Evolutionary conservation across 1,140 invertebrate species (phyloP).

Genomic region (Geopemphigus sp.): DNA sequence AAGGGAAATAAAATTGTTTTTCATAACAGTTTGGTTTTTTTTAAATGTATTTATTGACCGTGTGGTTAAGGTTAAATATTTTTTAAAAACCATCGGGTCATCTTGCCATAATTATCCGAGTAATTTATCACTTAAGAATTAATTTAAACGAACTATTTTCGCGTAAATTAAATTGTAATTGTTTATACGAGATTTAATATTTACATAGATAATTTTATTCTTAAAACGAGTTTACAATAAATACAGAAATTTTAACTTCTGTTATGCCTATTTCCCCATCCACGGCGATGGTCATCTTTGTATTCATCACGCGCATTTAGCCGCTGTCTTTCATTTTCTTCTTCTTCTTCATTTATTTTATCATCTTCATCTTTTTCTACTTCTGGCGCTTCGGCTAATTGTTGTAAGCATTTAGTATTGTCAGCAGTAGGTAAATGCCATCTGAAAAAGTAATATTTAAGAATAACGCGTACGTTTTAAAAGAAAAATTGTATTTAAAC

Average conservation of each 20-base stretch:
- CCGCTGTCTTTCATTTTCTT: constrained; percentile 73
- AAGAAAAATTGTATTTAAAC: constrained; percentile 53
- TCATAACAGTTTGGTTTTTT: too few species aligned
- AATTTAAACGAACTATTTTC: too few species aligned
- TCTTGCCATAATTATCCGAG: too few species aligned
- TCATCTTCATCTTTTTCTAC: constrained; percentile 61
- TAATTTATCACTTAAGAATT: too few species aligned
- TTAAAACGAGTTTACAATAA: neutral
- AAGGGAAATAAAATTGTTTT: too few species aligned
- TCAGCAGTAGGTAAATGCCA: constrained; percentile 55
- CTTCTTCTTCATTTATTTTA: constrained; percentile 62
- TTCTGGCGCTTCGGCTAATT: constrained; percentile 55
- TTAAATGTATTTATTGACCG: too few species aligned
- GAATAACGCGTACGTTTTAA: neutral
- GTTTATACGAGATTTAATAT: neutral
- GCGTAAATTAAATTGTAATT: too few species aligned
- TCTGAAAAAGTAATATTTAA: constrained; percentile 48
- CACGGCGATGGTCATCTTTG: constrained; percentile 83
- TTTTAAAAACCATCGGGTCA: too few species aligned
- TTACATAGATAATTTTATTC: too few species aligned
- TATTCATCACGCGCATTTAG: constrained; percentile 83
- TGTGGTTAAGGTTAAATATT: too few species aligned
- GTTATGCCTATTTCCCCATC: constrained; percentile 85
- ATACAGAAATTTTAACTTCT: constrained; percentile 64
- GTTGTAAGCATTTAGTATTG: constrained; percentile 52